phyloP scores from a whole-genome alignment of 2,113 vertebrate genomes.

The Echinops telfairi region DNA sequence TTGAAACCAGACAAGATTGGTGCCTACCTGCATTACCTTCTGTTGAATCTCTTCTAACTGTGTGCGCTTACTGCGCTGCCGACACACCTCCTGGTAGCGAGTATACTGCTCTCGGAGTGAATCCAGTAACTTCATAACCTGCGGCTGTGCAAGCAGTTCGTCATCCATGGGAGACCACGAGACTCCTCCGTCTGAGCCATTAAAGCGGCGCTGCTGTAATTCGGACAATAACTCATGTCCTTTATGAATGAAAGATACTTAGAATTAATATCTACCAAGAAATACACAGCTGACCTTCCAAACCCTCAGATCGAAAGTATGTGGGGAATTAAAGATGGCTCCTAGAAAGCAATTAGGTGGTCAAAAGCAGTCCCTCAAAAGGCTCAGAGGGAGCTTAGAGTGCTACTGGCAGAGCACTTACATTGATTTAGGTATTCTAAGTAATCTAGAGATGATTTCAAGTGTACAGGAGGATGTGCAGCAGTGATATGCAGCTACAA shows the following conservation, averaged over 20 bases:
- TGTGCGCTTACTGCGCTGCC: constrained; percentile 96
- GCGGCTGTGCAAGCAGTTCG: constrained; percentile 97
- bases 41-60: constrained; percentile 98
- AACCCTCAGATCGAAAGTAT: too few relatives aligned
- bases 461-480: too few relatives aligned
- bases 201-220: constrained; percentile 97
- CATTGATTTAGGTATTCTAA: too few relatives aligned
- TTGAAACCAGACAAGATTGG: not conserved
- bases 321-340: too few relatives aligned
- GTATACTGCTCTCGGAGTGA: constrained; percentile 97
- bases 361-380: too few relatives aligned
- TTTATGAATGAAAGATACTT: constrained; percentile 77
- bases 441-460: too few relatives aligned
- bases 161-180: constrained; percentile 99
- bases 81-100: constrained; percentile 96
- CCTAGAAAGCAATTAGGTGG: too few relatives aligned
- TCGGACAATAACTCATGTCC: constrained; percentile 98
- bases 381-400: too few relatives aligned
- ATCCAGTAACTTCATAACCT: constrained; percentile 98
- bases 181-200: constrained; percentile 95
- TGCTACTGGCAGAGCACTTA: too few relatives aligned
- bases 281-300: not conserved
- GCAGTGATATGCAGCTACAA: too few relatives aligned
- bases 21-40: constrained; percentile 98
- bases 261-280: constrained; percentile 59